Evolutionary conservation across 2,113 vertebrate species (phyloP).

Genomic region (Todiramphus chloris): DNA sequence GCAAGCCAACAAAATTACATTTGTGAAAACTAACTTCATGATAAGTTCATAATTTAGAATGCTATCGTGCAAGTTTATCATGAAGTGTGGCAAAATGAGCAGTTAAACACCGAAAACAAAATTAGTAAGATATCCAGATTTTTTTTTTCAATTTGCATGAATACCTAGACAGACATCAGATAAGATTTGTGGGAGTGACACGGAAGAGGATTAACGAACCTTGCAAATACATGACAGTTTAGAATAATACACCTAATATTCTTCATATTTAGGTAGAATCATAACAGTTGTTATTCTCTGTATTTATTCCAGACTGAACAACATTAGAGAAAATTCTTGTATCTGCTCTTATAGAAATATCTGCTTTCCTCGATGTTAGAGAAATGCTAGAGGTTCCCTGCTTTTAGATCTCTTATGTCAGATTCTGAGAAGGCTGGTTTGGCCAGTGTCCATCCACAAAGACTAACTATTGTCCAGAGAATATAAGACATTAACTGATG

Average conservation of each 20-base stretch:
- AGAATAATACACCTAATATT: neutral
- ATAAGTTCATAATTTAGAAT: neutral
- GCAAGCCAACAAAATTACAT: neutral
- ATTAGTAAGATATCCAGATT: neutral
- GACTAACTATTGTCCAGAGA: neutral
- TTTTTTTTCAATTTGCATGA: neutral
- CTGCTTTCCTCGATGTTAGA: neutral
- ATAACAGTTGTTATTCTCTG: neutral
- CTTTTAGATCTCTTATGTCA: neutral
- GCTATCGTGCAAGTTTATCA: neutral
- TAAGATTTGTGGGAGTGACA: neutral
- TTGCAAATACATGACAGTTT: neutral
- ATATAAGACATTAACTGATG: neutral
- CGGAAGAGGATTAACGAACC: neutral
- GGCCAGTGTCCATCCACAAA: neutral
- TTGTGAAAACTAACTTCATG: neutral
- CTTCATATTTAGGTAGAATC: neutral
- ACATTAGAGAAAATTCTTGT: neutral
- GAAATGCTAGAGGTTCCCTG: neutral
- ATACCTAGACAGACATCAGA: neutral
- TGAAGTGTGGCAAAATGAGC: neutral
- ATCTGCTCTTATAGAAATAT: neutral
- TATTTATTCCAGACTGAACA: neutral
- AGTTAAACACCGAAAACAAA: neutral
- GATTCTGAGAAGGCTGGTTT: neutral